These are phyloP conservation scores for Eulemur albifrons DNA, from an alignment of 2,797 vertebrate species.

Conservation along the genomic window DNA sequence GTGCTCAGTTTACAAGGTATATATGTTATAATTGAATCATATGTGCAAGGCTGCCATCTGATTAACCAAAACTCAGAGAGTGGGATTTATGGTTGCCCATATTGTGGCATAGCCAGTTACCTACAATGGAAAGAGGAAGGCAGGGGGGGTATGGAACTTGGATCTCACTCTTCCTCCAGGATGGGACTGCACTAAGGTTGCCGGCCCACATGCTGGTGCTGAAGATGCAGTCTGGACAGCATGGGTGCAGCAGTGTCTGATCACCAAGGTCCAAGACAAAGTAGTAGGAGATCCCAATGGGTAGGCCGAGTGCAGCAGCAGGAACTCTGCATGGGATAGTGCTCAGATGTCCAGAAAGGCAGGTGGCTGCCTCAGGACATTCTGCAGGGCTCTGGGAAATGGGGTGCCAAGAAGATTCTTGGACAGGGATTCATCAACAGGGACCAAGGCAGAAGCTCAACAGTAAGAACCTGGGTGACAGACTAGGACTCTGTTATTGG, in stretches of 20 bases:
- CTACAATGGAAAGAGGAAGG: neutral
- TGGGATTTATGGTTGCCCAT: neutral
- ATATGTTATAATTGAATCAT: neutral
- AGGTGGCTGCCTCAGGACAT: neutral
- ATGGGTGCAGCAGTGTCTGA: neutral
- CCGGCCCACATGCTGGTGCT: no score
- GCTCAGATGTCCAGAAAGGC: neutral
- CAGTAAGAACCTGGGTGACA: neutral
- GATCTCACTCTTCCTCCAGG: neutral
- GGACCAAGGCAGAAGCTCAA: neutral
- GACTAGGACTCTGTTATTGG: neutral
- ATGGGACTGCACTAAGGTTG: neutral
- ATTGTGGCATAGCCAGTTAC: neutral
- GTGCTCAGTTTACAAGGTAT: neutral
- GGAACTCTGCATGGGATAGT: neutral
- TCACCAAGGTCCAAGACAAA: neutral
- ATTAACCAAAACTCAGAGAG: neutral
- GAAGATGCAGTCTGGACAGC: neutral
- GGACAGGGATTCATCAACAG: neutral
- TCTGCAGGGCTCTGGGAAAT: neutral
- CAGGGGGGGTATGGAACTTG: neutral
- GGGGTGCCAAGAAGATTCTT: neutral
- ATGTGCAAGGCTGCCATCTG: no score
- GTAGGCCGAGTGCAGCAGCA: neutral
- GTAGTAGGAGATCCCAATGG: neutral